Conservation (phyloP, 2,888 invertebrate species). For the Chrysina gloriosa region DNA sequence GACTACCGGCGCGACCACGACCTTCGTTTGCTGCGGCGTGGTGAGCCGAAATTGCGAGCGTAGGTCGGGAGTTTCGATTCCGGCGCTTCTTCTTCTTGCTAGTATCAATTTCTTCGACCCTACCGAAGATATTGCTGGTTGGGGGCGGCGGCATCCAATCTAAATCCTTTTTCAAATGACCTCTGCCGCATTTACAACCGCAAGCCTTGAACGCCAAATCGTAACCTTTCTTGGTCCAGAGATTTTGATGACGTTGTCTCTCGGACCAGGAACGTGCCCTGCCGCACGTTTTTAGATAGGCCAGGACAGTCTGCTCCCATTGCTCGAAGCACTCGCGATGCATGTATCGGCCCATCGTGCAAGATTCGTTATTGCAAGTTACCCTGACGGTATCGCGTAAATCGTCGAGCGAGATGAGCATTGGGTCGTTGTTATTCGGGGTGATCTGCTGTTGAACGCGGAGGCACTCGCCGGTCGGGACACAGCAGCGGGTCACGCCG, state of each 20-base stretch:
- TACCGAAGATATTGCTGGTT: constrained; percentile 65
- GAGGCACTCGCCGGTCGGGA: constrained; percentile 84
- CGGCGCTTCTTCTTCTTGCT: constrained; percentile 75
- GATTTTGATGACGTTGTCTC: constrained; percentile 91
- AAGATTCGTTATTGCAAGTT: constrained; percentile 94
- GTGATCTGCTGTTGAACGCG: constrained; percentile 66
- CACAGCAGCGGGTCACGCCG: constrained; percentile 79
- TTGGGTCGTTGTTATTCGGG: constrained; percentile 64
- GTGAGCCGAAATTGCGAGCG: constrained; percentile 70
- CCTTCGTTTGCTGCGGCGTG: constrained; percentile 64
- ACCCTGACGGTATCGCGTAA: constrained; percentile 87
- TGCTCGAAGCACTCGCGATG: constrained; percentile 95
- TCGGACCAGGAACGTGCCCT: constrained; percentile 95
- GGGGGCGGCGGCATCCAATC: constrained; percentile 86
- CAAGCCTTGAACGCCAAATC: constrained; percentile 96
- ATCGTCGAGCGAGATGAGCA: constrained; percentile 74
- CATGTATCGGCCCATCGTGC: constrained; percentile 91
- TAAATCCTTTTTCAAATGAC: constrained; percentile 93
- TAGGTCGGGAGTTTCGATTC: constrained; percentile 74
- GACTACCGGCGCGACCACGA: constrained; percentile 78
- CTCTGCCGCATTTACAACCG: constrained; percentile 92
- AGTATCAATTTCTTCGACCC: constrained; percentile 68
- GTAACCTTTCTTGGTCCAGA: constrained; percentile 98
- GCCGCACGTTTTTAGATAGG: constrained; percentile 90
- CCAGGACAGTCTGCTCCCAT: constrained; percentile 91